Evolutionary conservation across 1,140 invertebrate genomes (phyloP).

Genomic region (Heliothis subflexa): DNA sequence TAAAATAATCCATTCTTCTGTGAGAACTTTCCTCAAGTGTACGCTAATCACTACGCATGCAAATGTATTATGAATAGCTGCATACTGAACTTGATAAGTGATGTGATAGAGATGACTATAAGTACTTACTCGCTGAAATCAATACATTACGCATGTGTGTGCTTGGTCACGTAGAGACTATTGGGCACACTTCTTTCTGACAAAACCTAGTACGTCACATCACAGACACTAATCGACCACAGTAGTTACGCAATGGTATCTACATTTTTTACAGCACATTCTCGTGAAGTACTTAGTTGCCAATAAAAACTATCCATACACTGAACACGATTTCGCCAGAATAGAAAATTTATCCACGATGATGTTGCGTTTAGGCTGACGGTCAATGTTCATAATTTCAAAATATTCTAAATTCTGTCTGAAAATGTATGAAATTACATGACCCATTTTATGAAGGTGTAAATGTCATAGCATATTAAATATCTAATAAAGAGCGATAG

Average conservation of each 20-base stretch:
- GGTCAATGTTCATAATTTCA: background rate
- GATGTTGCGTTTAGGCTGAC: background rate
- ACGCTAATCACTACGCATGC: too few relatives aligned
- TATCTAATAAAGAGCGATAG: background rate
- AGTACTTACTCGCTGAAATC: background rate
- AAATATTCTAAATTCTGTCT: background rate
- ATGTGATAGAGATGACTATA: background rate
- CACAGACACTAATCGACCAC: slow-evolving; percentile 12
- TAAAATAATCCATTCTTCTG: too few relatives aligned
- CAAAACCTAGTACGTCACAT: slow-evolving; percentile 19
- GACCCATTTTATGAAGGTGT: slow-evolving; percentile 11
- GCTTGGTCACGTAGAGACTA: background rate
- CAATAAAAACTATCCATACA: slow-evolving; percentile 15
- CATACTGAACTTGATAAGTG: background rate
- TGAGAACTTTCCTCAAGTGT: background rate
- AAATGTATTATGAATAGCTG: background rate
- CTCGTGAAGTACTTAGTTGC: background rate
- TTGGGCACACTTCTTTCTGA: slow-evolving; percentile 15
- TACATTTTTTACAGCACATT: slow-evolving; percentile 8
- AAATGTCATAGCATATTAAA: background rate
- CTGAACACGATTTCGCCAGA: slow-evolving; percentile 15
- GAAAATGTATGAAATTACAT: slow-evolving; percentile 3
- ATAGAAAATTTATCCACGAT: slow-evolving; percentile 11
- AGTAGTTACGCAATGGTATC: slow-evolving; percentile 12
- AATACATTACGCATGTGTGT: background rate